Percentiles rank a stretch among this genome's conserved stretches.
Conservation (phyloP, 2,797 vertebrate genomes). For the Chloroceryle amazona region DNA sequence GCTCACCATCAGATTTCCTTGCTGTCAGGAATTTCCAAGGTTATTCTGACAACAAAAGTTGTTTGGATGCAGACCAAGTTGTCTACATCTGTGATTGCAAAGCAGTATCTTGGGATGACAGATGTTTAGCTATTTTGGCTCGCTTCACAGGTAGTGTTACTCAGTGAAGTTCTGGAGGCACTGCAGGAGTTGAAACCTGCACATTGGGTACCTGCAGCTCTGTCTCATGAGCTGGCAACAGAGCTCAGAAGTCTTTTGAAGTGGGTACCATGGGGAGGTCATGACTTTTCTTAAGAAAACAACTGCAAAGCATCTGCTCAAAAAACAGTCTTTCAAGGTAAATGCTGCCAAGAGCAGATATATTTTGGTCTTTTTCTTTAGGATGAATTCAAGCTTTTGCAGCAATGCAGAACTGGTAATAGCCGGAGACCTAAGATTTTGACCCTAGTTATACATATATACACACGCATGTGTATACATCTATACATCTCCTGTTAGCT, state of each 20-base stretch:
- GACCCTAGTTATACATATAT: background rate
- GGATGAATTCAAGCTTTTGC: background rate
- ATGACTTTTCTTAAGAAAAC: background rate
- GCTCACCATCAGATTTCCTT: background rate
- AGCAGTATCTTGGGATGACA: slow-evolving; percentile 14
- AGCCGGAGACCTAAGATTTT: background rate
- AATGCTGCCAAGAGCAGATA: background rate
- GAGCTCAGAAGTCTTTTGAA: background rate
- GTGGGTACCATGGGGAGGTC: background rate
- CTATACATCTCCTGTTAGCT: background rate
- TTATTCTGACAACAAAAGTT: slow-evolving; percentile 41
- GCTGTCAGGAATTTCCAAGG: slow-evolving; percentile 30
- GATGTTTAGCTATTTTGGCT: slow-evolving; percentile 2
- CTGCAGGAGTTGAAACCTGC: background rate
- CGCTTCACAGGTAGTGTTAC: background rate
- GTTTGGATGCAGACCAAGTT: slow-evolving; percentile 26
- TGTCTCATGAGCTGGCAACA: background rate
- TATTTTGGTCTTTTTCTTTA: background rate
- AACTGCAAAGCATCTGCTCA: background rate
- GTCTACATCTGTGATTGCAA: slow-evolving; percentile 5
- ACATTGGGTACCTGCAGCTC: background rate
- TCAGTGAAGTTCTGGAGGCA: slow-evolving; percentile 20
- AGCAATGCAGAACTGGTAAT: background rate
- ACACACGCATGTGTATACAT: background rate
- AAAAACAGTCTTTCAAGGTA: background rate